Base-by-base conservation (phyloP, 1,140 invertebrate species). In the Cotesia glomerata region DNA sequence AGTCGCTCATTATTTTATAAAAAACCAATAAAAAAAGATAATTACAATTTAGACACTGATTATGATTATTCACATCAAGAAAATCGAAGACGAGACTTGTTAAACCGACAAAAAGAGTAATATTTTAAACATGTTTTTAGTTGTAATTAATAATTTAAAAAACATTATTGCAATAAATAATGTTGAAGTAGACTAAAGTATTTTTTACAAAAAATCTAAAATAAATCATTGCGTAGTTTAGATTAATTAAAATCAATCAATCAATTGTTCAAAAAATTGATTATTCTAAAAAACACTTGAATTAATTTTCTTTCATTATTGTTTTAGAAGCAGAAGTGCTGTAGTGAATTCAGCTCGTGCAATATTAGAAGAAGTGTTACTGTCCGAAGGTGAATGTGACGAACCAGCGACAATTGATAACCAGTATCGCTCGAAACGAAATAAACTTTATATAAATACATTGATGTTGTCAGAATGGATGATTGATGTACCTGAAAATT, bases 391-490 rank as follows among this genome's bases (percentile, higher is more conserved):
- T 36, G 76, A 82, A 75, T 77, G 82, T 14, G 78, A 83, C 34
- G 80, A 85, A 1, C 76, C 78, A 69, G 80, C 85, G 81, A 82
- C 85, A 63, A 39, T 81, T 11, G 78, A 83, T 13, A 52, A 45
- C 34, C 76, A 72, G 16, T 63, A 65, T 7, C 2, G 39, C 13
- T 2, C 9, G 5, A 58, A 73, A 74, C 56, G 74, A 74, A 62
- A 74, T 36, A 84, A 79, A 39, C 14, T 75, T 39, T 85, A 82
- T 71, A 78, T 75, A 61, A 84, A 84, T 76, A 81, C 81, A 81
- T 81, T 94, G 39, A 95, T 95, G 95, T 80, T 94, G 32, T 98
- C 96, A 0, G 97, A 98, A 85, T 98, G 96, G 96, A 87, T 98
- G 81, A 85, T 93, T 1, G 95, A 98, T 76, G 90, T 93, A 59